Base-by-base conservation (phyloP, 1,140 invertebrate genomes). In the Forficula auricularia region DNA sequence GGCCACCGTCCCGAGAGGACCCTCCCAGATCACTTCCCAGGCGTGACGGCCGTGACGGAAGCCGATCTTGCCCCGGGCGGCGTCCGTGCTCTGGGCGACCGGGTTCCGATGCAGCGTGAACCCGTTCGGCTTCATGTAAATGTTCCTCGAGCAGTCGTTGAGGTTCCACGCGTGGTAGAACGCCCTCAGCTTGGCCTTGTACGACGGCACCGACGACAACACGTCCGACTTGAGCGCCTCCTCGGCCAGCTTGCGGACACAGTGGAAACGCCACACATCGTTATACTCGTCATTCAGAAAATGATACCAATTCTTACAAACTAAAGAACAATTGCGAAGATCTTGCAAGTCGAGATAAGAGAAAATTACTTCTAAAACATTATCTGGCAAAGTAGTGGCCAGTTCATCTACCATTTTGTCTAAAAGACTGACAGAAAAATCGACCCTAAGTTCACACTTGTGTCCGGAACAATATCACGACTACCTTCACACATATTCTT, bases 11-110 rank as follows among this genome's bases (percentile, higher is more conserved):
- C 90, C 94, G 27, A 98, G 63, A 1, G 94, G 94, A 15, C 94
- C 94, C 72, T 97, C 90, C 94, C 94, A 98, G 58, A 94, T 90
- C 0, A 98, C 82, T 67, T 98, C 91, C 91, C 92, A 98, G 3
- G 89, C 85, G 68, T 98, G 94, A 49, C 92, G 72, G 4, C 94
- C 95, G 57, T 79, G 75, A 48, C 77, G 68, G 57, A 97, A 97
- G 1, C 95, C 86, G 54, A 95, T 83, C 73, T 95, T 96, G 10
- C 84, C 85, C 57, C 91, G 71, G 41, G 90, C 84, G 20, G 86
- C 91, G 68, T 98, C 95, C 42, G 95, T 98, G 66, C 89, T 96
- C 66, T 98, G 95, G 19, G 95, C 94, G 19, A 98, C 86, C 22
- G 95, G 94, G 66, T 98, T 97, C 65, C 88, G 75, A 67, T 98